Evolutionary conservation across 2,113 vertebrate genomes (phyloP).

Genomic region (Lichenostomus cassidix): DNA sequence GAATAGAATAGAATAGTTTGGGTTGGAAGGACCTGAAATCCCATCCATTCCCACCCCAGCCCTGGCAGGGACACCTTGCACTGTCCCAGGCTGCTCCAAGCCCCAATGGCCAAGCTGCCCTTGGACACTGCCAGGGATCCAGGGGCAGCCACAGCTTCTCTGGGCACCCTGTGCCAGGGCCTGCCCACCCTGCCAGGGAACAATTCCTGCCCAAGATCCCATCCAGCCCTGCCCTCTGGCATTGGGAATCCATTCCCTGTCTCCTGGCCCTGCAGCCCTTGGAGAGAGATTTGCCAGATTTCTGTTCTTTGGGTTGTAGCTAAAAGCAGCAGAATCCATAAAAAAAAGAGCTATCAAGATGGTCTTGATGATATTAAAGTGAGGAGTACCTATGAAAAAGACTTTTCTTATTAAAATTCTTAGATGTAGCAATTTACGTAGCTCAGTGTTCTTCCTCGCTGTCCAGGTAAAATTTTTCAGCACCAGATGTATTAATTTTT

Average conservation of each 20-base stretch:
- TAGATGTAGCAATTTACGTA: neutral
- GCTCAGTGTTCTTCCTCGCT: neutral
- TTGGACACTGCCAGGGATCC: neutral
- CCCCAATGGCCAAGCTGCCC: neutral
- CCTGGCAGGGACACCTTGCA: neutral
- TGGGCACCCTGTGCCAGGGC: neutral
- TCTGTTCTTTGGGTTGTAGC: neutral
- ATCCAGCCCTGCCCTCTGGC: neutral
- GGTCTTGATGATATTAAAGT: conserved; percentile 22
- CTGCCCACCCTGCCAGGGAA: neutral
- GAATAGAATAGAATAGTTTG: too few species aligned
- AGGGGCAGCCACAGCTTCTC: neutral
- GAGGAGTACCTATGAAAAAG: conserved; percentile 17
- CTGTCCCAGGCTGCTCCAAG: neutral
- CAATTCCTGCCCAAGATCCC: neutral
- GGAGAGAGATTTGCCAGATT: neutral
- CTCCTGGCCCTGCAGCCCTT: neutral
- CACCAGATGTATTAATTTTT: neutral
- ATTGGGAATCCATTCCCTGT: neutral
- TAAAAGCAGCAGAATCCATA: neutral
- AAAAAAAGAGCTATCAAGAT: neutral
- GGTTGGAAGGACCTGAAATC: neutral
- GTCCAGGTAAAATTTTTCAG: neutral
- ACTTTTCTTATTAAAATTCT: conserved; percentile 9
- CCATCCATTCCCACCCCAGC: fast-evolving